Percentiles rank a stretch among this genome's conserved stretches.
Conservation (phyloP, 2,113 vertebrate genomes). For the Gallinago paraguaiae region DNA sequence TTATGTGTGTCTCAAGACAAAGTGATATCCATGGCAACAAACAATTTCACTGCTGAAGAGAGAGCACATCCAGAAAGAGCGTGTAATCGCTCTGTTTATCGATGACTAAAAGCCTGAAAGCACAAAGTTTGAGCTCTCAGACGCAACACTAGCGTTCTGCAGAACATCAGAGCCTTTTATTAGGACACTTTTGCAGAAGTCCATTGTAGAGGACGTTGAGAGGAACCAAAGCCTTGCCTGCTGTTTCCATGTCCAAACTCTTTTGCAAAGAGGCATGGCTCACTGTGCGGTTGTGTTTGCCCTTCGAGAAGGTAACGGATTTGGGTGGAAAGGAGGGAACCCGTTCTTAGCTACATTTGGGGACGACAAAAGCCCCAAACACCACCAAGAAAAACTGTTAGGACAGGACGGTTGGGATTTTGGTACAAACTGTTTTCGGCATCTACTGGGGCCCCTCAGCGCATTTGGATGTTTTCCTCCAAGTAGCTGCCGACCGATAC, state of each 20-base stretch:
- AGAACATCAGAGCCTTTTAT: neutral
- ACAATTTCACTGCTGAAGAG: constrained; percentile 41
- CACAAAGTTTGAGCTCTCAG: neutral
- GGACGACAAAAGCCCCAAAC: neutral
- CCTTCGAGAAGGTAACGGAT: neutral
- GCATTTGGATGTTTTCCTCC: neutral
- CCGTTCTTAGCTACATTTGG: neutral
- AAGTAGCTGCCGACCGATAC: neutral
- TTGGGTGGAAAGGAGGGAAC: neutral
- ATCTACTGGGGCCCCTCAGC: neutral
- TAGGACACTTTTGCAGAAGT: neutral
- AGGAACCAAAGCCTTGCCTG: neutral
- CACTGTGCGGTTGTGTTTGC: fast-evolving
- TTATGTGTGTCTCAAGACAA: constrained; percentile 66
- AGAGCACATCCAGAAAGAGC: neutral
- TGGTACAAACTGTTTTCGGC: neutral
- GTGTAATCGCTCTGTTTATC: neutral
- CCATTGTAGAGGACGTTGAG: fast-evolving
- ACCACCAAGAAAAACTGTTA: neutral
- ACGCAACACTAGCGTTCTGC: neutral
- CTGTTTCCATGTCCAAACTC: neutral
- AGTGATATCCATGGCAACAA: constrained; percentile 74
- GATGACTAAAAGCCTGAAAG: constrained; percentile 40
- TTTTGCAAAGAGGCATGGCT: neutral
- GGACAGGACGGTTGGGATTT: neutral